A percentile compares a stretch with the other conserved stretches of the same genome.
These are phyloP conservation scores for Scaptodrosophila lebanonensis DNA, from an alignment of 1,140 invertebrate genomes.

Conservation along the genomic window DNA sequence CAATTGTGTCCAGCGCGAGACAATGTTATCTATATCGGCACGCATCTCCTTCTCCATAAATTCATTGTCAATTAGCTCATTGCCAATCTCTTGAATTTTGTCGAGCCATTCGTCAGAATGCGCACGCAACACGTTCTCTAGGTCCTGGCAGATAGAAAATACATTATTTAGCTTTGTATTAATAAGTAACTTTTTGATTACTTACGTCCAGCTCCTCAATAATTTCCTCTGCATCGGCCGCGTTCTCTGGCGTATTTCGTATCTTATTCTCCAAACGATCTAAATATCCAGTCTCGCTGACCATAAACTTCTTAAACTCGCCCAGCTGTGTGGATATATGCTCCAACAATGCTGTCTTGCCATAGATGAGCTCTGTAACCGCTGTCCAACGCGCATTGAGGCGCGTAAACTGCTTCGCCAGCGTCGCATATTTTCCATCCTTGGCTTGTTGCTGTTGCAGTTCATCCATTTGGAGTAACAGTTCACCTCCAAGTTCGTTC, in stretches of 20 bases:
- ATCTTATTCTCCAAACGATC: slow-evolving; percentile 89
- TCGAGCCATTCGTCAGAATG: slow-evolving; percentile 85
- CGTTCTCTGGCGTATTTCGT: slow-evolving; percentile 82
- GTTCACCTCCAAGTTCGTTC: slow-evolving; percentile 84
- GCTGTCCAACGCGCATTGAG: slow-evolving; percentile 86
- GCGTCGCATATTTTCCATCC: slow-evolving; percentile 78
- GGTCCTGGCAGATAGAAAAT: slow-evolving; percentile 45
- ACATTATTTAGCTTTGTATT: background rate
- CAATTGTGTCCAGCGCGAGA: slow-evolving; percentile 83
- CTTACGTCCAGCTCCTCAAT: slow-evolving; percentile 92
- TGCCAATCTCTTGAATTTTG: slow-evolving; percentile 87
- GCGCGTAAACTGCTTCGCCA: slow-evolving; percentile 83
- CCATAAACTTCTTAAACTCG: slow-evolving; percentile 87
- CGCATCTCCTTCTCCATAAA: slow-evolving; percentile 86
- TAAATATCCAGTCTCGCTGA: slow-evolving; percentile 89
- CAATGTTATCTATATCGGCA: slow-evolving; percentile 83
- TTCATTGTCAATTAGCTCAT: slow-evolving; percentile 84
- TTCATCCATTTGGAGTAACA: slow-evolving; percentile 81
- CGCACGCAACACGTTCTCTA: slow-evolving; percentile 88
- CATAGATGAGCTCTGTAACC: slow-evolving; percentile 79
- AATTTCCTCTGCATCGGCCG: slow-evolving; percentile 95
- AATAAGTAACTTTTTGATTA: slow-evolving; percentile 15
- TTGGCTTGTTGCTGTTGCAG: slow-evolving; percentile 61
- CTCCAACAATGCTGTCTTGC: slow-evolving; percentile 81
- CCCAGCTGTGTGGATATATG: slow-evolving; percentile 80